These are phyloP conservation scores for Calliopsis andreniformis DNA, from an alignment of 1,140 invertebrate species.

Conservation along the genomic window DNA sequence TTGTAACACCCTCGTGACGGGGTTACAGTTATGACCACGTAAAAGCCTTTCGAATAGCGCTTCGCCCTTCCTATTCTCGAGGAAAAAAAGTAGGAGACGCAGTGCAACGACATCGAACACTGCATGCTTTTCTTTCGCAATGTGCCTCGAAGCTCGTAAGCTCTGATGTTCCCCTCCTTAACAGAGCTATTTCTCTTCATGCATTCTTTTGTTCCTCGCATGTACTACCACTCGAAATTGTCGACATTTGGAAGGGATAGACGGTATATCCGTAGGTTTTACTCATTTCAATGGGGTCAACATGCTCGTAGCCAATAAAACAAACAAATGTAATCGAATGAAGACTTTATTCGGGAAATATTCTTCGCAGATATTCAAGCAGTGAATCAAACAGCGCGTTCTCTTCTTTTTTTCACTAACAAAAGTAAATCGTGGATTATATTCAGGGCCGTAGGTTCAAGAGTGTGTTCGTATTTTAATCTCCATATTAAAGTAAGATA, in stretches of 20 bases:
- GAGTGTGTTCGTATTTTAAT: too few species aligned
- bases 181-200: slow-evolving; percentile 1
- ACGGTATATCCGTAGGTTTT: background rate
- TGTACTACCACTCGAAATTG: background rate
- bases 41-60: slow-evolving; percentile 55
- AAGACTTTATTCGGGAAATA: too few species aligned
- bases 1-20: slow-evolving; percentile 26
- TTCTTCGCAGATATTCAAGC: too few species aligned
- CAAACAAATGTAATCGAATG: too few species aligned
- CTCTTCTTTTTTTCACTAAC: too few species aligned
- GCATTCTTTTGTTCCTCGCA: background rate
- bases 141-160: slow-evolving; percentile 31
- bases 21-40: slow-evolving; percentile 57
- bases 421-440: too few species aligned
- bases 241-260: background rate
- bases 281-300: background rate
- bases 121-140: slow-evolving; percentile 2
- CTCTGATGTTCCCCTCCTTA: slow-evolving; percentile 22
- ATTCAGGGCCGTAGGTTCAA: too few species aligned
- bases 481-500: too few species aligned
- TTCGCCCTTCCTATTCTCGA: background rate
- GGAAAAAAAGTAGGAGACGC: slow-evolving; percentile 3
- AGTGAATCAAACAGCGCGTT: too few species aligned
- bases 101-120: slow-evolving; percentile 12
- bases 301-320: too few species aligned